Evolutionary conservation across 2,113 vertebrate species (phyloP).

Genomic region (Athene cunicularia): DNA sequence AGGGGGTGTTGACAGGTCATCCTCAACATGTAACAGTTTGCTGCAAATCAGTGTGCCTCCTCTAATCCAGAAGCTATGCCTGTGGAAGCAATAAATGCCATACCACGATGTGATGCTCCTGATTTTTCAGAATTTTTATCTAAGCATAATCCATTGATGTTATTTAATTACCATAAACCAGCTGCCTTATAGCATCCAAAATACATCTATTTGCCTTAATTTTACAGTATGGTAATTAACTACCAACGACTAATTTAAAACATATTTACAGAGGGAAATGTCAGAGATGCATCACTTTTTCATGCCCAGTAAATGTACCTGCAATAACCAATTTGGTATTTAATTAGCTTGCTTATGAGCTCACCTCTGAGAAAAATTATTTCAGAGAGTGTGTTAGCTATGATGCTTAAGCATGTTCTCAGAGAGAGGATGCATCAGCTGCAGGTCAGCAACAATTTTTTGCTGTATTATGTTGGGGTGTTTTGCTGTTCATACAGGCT

Average conservation of each 20-base stretch:
- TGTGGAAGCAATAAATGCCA: background rate
- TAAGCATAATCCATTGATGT: background rate
- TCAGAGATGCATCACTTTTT: conserved; percentile 1
- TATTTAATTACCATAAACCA: conserved; percentile 26
- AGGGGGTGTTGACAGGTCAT: background rate
- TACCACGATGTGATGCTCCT: background rate
- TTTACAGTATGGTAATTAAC: conserved; percentile 23
- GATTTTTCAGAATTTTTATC: background rate
- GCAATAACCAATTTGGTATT: conserved; percentile 14
- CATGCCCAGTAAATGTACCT: background rate
- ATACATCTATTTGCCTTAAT: conserved; percentile 27
- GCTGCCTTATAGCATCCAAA: background rate
- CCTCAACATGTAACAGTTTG: background rate
- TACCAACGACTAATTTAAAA: background rate
- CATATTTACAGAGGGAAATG: conserved; percentile 26
- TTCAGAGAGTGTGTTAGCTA: background rate
- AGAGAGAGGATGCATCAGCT: background rate
- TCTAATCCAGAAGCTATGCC: background rate
- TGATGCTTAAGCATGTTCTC: background rate
- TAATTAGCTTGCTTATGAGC: conserved; percentile 35
- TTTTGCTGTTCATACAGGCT: background rate
- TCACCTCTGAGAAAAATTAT: conserved; percentile 39
- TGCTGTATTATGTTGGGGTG: background rate
- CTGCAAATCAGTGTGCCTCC: background rate
- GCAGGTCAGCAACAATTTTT: conserved; percentile 11